phyloP scores from a whole-genome alignment of 2,113 vertebrate species.

The Cyphomyrus plagiostoma region DNA sequence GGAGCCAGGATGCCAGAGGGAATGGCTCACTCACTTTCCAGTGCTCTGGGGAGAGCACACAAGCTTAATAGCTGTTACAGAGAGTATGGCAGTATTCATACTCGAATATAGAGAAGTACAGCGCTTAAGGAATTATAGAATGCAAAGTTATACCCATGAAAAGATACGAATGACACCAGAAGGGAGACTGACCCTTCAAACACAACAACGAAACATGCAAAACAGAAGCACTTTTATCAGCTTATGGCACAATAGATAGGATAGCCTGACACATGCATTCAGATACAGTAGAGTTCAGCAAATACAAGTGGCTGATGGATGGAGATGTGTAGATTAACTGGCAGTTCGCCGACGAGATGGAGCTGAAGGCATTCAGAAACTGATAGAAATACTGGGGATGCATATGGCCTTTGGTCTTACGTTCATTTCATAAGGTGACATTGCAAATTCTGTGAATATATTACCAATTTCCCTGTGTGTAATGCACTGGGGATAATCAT shows the following conservation, averaged over 20 bases:
- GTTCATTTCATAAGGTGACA: background rate
- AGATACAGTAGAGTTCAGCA: background rate
- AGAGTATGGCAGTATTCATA: background rate
- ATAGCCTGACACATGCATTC: background rate
- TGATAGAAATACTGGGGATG: background rate
- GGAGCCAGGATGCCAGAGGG: background rate
- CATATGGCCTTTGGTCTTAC: background rate
- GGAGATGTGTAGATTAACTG: background rate
- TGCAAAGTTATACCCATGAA: background rate
- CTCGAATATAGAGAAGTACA: background rate
- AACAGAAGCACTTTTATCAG: background rate
- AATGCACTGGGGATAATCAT: background rate
- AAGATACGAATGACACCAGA: background rate
- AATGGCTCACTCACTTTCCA: background rate
- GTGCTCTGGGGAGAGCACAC: background rate
- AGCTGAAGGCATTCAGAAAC: background rate
- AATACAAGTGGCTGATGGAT: background rate
- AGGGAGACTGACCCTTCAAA: background rate
- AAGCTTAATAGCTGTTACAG: background rate
- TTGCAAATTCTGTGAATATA: background rate
- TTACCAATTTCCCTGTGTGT: background rate
- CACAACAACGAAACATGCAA: background rate
- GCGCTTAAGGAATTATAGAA: background rate
- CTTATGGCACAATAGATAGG: background rate
- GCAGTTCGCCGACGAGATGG: background rate